These are phyloP conservation scores for Prietella phreatophila DNA, from an alignment of 2,113 vertebrate genomes.

Conservation along the genomic window DNA sequence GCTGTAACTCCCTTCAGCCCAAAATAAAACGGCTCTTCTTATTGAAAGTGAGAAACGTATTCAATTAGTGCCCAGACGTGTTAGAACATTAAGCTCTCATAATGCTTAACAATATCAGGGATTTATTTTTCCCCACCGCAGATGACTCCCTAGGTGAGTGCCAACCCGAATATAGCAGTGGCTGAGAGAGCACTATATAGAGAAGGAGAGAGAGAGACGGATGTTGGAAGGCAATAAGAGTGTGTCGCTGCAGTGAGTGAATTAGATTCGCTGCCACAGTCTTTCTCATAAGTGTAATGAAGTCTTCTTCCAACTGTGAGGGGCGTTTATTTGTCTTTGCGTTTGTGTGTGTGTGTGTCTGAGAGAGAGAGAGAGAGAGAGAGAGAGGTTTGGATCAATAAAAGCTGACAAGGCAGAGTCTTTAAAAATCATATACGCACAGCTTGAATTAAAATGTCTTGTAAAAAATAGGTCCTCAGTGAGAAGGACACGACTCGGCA, in stretches of 20 bases:
- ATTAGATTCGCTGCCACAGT: conserved; percentile 67
- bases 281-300: conserved; percentile 69
- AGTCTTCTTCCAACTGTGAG: conserved; percentile 55
- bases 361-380: not conserved
- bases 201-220: conserved; percentile 51
- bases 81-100: conserved; percentile 70
- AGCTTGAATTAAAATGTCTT: conserved; percentile 9
- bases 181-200: conserved; percentile 24
- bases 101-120: conserved; percentile 63
- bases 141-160: conserved; percentile 63
- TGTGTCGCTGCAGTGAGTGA: conserved; percentile 52
- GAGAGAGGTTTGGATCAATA: conserved; percentile 38
- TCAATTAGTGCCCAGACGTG: conserved; percentile 65
- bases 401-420: conserved; percentile 35
- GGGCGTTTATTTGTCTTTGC: conserved; percentile 25
- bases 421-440: conserved; percentile 34
- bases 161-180: conserved; percentile 57
- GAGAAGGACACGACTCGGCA: conserved; percentile 9
- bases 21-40: conserved; percentile 53
- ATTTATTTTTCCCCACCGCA: conserved; percentile 64
- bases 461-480: not conserved
- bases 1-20: conserved; percentile 31
- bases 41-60: conserved; percentile 60
- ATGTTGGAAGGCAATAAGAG: conserved; percentile 68
- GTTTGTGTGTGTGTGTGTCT: not conserved